Evolutionary conservation across 1,140 invertebrate species (phyloP), one percentile per base, ranked within the genome.

Genomic region (Holcopasites calliopsidis): DNA sequence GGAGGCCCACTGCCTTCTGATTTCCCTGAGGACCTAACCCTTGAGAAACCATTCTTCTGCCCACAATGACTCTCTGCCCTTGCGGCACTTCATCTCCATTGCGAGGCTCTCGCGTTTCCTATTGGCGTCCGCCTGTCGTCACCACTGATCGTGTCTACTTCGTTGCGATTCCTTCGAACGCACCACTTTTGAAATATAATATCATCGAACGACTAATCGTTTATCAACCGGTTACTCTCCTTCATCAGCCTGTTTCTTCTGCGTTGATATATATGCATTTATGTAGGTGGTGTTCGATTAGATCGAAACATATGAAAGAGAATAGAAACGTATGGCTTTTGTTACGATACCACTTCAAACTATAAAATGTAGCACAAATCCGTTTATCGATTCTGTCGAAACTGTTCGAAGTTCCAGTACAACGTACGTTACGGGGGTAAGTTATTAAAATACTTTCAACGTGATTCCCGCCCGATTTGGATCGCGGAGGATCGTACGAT

Each of bases 11-110:
- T 89, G 87, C 86, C 78, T 75, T 82, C 83, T 91, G 91, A 92
- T 92, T 92, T 92, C 91, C 91, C 91, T 74, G 50, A 90, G 90
- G 91, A 91, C 77, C 68, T 76, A 89, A 89, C 87, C 90, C 89
- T 90, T 89, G 86, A 87, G 88, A 90, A 89, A 87, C 89, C 85
- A 91, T 92, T 91, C 89, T 92, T 91, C 84, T 83, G 77, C 76
- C 89, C 88, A 86, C 88, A 91, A 91, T 89, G 87, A 91, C 85
- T 89, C 84, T 86, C 84, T 80, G 75, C 82, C 62, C 82, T 79
- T 66, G 72, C 80, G 62, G 60, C 79, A 84, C 81, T 86, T 86
- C 80, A 86, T 86, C 76, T 84, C 82, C 76, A 84, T 85, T 83
- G 68, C 71, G 47, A 78, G 35, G 23, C 65, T 65, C 68, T 70